A percentile compares a stretch with the other conserved stretches of the same genome.
These are phyloP conservation scores for Pocillopora grandis DNA, from an alignment of 92 coral and sea anemone species.

Conservation along the genomic window DNA sequence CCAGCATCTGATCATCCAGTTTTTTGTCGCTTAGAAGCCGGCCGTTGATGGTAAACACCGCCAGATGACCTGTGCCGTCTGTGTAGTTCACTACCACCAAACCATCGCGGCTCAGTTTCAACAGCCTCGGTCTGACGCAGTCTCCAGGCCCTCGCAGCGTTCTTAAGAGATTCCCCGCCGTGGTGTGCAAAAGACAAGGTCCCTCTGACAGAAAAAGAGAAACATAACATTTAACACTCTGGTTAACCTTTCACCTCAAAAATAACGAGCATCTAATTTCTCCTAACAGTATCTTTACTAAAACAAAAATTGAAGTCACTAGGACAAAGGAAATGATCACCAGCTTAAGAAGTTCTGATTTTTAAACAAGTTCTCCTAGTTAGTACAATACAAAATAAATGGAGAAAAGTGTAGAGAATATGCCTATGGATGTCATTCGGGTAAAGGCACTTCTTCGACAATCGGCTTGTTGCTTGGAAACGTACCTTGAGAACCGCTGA, in stretches of 20 bases:
- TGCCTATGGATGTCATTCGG: no score
- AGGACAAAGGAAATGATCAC: no score
- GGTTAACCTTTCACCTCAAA: no score
- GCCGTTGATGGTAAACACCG: slow-evolving; percentile 95
- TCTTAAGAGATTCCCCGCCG: slow-evolving; percentile 87
- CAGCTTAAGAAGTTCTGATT: no score
- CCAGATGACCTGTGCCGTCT: slow-evolving; percentile 92
- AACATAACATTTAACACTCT: background rate
- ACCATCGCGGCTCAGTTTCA: slow-evolving; percentile 82
- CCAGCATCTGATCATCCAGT: slow-evolving; percentile 97
- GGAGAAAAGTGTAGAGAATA: no score
- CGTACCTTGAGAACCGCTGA: slow-evolving; percentile 99
- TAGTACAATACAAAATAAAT: no score
- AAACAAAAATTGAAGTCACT: no score
- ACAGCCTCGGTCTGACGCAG: slow-evolving; percentile 89
- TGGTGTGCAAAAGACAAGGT: slow-evolving; percentile 87
- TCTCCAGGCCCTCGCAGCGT: slow-evolving; percentile 89
- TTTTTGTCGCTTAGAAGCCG: slow-evolving; percentile 58
- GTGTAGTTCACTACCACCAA: slow-evolving; percentile 88
- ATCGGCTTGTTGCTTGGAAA: background rate
- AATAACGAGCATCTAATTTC: no score
- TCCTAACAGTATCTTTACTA: no score
- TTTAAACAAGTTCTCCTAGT: no score
- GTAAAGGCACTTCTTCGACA: background rate
- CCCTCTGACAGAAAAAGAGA: slow-evolving; percentile 76